Conservation (phyloP, 2,113 vertebrate species). For the Arvicanthis niloticus region DNA sequence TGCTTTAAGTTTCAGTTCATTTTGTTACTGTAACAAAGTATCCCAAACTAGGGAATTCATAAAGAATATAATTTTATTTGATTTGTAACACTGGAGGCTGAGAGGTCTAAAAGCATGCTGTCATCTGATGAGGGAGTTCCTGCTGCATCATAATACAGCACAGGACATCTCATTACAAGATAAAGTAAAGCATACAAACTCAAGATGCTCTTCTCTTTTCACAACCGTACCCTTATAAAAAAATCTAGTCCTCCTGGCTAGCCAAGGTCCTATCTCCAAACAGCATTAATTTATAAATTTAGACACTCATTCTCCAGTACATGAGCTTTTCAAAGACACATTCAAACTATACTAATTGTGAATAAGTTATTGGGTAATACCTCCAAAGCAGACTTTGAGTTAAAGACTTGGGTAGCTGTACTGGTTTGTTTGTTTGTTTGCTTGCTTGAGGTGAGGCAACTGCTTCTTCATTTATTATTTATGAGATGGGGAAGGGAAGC, state of each 20-base stretch:
- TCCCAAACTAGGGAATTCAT: background rate
- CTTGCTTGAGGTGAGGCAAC: background rate
- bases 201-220: background rate
- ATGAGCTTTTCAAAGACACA: background rate
- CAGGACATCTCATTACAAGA: background rate
- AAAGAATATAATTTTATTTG: background rate
- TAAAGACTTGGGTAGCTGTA: slow-evolving; percentile 4
- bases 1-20: background rate
- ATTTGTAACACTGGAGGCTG: background rate
- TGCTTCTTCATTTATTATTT: background rate
- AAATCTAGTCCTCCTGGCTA: background rate
- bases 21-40: background rate
- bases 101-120: background rate
- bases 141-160: background rate
- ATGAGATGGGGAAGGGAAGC: background rate
- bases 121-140: background rate
- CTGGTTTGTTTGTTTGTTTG: too few relatives aligned
- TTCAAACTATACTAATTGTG: background rate
- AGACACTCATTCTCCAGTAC: background rate
- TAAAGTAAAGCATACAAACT: background rate
- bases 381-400: background rate
- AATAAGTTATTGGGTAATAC: background rate
- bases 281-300: background rate
- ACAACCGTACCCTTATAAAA: background rate
- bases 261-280: background rate